Base-by-base conservation (phyloP, 2,797 vertebrate genomes). In the Propithecus deckenii region DNA sequence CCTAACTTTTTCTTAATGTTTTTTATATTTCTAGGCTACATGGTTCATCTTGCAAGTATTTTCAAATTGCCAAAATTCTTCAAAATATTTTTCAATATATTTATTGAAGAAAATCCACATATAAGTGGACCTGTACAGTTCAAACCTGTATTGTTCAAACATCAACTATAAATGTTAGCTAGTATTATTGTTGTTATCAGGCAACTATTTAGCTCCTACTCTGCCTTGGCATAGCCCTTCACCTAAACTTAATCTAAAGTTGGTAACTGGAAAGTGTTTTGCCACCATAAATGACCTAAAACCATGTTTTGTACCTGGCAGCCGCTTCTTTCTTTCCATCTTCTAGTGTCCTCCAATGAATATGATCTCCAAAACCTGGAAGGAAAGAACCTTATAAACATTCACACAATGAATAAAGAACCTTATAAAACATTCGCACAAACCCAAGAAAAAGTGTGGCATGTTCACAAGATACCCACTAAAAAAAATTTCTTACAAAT, bases 281-380 rank as follows among this genome's bases (percentile, higher is more conserved):
- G 57, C 35, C 28, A 91, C 23, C 41, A 72, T 46, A 76, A 79
- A 72, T 89, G 55, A 63, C 18, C 43, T 30, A 72, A 92, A 94
- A 84, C 28, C 41, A 4, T 61, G 80, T 59, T 41, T 85, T 97
- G 97, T 99, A 99, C 99, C 99, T 99, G 98, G 99, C 99, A 97
- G 99, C 99, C 50, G 99, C 99, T 97, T 99, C 99, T 86, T 98
- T 99, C 98, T 99, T 99, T 88, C 99, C 99, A 98, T 99, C 99
- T 84, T 99, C 99, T 95, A 99, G 98, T 11, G 99, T 99, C 98
- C 99, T 99, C 99, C 99, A 99, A 92, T 99, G 99, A 98, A 99
- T 99, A 96, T 99, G 99, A 96, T 99, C 99, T 94, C 99, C 99
- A 97, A 99, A 99, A 86, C 99, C 99, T 99, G 96, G 28, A 98